Evolutionary conservation across 2,113 vertebrate species (phyloP), one percentile per base, ranked within the genome.

Genomic region (Engraulis encrasicolus): DNA sequence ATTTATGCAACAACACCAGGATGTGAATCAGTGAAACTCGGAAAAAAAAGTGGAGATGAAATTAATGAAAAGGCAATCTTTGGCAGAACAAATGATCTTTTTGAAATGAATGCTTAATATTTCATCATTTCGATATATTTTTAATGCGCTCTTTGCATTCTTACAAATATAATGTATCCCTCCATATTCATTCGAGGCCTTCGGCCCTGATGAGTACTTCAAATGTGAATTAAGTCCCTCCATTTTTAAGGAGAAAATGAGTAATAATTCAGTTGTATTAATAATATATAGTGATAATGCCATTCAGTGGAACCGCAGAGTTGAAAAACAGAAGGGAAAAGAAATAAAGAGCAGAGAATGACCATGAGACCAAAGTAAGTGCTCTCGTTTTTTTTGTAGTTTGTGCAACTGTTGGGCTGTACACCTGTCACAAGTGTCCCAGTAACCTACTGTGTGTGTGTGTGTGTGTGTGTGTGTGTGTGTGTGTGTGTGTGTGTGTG

Each of bases 241-340:
- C 86, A 95, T 95, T 94, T 95, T 93, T 93, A 93, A 90, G 92
- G 92, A 91, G 89, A 94, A 92, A 96, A 95, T 91, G 93, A 94
- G 94, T 95, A 95, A 96, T 96, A 95, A 95, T 96, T 96, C 92
- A 95, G 89, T 93, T 87, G 92, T 93, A 95, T 96, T 91, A 96
- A 96, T 95, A 95, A 95, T 94, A 92, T 86, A 96, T 94, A 90
- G 94, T 94, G 88, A 95, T 94, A 94, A 94, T 94, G 93, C 91
- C 91, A 86, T 93, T 94, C 89, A 89, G 87, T 89, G 94, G 94
- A 93, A 95, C 91, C 89, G 91, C 90, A 93, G 27, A 92, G 92
- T 93, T 93, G 82, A 87, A 93, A 95, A 93, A 94, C 92, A 93
- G 90, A 77, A 78, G 83, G 86, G 88, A 87, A 78, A 77, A 86